Percentiles rank a stretch among this genome's conserved stretches.
Evolutionary conservation across 2,888 invertebrate species (phyloP).

Genomic region (Drosophila vallismaia): DNA sequence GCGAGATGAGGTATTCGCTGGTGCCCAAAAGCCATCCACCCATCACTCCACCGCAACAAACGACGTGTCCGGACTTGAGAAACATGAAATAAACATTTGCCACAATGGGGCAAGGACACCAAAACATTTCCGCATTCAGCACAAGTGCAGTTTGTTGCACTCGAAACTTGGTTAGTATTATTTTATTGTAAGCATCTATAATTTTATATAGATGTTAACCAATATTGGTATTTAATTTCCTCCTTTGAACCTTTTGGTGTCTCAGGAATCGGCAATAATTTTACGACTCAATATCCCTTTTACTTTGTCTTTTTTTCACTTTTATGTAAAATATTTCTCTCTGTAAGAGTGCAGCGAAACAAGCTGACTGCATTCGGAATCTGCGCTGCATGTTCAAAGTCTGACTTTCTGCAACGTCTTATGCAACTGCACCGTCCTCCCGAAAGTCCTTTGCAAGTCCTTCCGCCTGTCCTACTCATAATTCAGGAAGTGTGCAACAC

Average conservation of each 20-base stretch:
- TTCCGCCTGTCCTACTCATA: conserved; percentile 58
- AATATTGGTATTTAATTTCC: no score
- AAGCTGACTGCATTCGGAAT: conserved; percentile 59
- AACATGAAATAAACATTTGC: conserved; percentile 78
- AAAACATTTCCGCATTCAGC: conserved; percentile 66
- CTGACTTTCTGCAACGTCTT: conserved; percentile 51
- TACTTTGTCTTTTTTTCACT: neutral
- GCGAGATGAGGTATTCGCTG: conserved; percentile 16
- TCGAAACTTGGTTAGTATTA: neutral
- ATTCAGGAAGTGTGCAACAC: conserved; percentile 70
- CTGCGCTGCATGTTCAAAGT: conserved; percentile 52
- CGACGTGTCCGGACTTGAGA: conserved; percentile 70
- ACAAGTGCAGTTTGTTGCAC: conserved; percentile 29
- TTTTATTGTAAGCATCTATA: no score
- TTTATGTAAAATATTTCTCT: neutral
- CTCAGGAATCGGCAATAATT: neutral
- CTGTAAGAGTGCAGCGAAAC: neutral
- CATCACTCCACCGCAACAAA: conserved; percentile 42
- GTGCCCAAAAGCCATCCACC: conserved; percentile 11
- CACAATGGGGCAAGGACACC: conserved; percentile 36
- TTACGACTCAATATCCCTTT: neutral
- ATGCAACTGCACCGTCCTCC: conserved; percentile 2
- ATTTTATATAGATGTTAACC: no score
- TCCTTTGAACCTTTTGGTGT: neutral
- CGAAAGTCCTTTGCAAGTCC: neutral